Evolutionary conservation across 2,888 invertebrate species (phyloP).

Genomic region (Xanthostigma xanthostigma): DNA sequence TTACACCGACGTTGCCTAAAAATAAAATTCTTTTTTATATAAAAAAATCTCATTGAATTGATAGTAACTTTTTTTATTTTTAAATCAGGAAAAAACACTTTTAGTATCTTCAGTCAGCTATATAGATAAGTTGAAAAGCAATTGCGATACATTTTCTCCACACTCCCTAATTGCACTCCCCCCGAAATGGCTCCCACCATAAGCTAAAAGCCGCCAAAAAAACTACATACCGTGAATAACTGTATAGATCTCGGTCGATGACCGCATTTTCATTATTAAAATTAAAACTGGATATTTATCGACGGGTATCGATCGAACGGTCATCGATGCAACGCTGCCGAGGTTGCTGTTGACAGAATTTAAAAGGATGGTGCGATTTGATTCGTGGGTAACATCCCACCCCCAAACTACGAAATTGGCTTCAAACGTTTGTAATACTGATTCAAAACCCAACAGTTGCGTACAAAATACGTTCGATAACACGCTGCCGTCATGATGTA

Average conservation of each 20-base stretch:
- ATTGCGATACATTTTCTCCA: too few relatives aligned
- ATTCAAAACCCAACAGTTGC: constrained; percentile 80
- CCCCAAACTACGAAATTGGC: constrained; percentile 90
- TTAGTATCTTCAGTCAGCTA: neutral
- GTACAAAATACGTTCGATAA: constrained; percentile 95
- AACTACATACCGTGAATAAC: constrained; percentile 70
- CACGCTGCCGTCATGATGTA: constrained; percentile 93
- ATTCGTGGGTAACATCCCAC: constrained; percentile 88
- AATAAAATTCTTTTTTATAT: neutral
- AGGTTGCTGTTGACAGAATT: constrained; percentile 60
- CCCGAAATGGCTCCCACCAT: too few relatives aligned
- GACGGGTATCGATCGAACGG: constrained; percentile 69
- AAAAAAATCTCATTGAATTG: constrained; percentile 2
- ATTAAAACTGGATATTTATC: constrained; percentile 70
- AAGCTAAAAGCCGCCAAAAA: too few relatives aligned
- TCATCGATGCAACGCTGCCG: constrained; percentile 69
- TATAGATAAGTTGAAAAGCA: too few relatives aligned
- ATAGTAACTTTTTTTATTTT: too few relatives aligned
- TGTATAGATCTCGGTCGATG: constrained; percentile 79
- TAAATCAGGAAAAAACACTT: too few relatives aligned
- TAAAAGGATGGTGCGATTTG: constrained; percentile 69
- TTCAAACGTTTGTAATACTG: constrained; percentile 75
- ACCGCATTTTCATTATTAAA: constrained; percentile 75
- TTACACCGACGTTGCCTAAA: constrained; percentile 70
- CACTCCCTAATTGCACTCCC: too few relatives aligned